phyloP scores from a whole-genome alignment of 2,888 invertebrate species.

The Podabrus alpinus region DNA sequence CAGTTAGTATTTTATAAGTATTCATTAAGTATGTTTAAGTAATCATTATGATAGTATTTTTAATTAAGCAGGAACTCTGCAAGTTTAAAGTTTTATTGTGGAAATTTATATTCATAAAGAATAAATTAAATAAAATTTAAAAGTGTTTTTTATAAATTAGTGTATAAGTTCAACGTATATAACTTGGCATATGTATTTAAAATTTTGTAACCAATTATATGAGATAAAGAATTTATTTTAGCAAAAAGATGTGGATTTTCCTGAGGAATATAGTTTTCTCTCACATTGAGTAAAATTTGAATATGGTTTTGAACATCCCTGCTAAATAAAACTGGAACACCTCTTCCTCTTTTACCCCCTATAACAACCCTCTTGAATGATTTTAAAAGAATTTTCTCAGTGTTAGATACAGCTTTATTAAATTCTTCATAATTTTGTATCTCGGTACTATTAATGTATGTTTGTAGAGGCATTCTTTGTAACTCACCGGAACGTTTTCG shows the following conservation, averaged over 20 bases:
- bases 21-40: too few species aligned
- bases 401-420: background rate
- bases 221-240: conserved; percentile 8
- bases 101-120: too few species aligned
- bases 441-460: background rate
- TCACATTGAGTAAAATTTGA: too few species aligned
- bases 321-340: background rate
- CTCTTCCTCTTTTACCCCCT: background rate
- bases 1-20: too few species aligned
- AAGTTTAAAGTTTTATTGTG: too few species aligned
- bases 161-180: too few species aligned
- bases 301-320: background rate
- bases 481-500: background rate
- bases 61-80: too few species aligned
- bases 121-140: too few species aligned
- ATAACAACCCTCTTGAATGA: background rate
- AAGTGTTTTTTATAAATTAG: too few species aligned
- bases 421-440: background rate
- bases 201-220: conserved; percentile 36
- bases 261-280: too few species aligned
- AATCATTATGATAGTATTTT: too few species aligned
- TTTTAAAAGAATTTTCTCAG: background rate
- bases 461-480: background rate
- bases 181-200: conserved; percentile 27
- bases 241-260: conserved; percentile 13